Conservation (phyloP, 1,140 invertebrate species). For the Pseudomyrmex pallidus region DNA sequence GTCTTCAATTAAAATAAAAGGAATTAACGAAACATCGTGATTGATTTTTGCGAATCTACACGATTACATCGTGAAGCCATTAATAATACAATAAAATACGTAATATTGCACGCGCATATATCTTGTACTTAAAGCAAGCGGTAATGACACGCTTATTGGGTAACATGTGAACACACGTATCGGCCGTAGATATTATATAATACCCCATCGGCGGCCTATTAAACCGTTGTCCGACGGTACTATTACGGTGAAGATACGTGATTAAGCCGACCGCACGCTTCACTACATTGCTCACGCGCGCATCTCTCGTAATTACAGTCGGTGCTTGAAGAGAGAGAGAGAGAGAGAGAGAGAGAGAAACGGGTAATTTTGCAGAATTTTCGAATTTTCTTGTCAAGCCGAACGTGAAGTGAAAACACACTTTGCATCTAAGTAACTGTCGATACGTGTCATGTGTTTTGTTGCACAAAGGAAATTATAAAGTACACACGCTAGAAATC, state of each 20-base stretch:
- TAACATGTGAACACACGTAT: constrained; percentile 54
- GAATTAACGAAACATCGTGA: constrained; percentile 18
- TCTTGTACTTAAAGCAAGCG: constrained; percentile 31
- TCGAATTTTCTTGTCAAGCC: constrained; percentile 44
- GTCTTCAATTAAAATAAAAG: constrained; percentile 15
- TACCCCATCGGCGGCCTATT: constrained; percentile 46
- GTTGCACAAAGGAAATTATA: not conserved
- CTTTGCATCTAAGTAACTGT: not conserved
- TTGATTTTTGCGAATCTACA: constrained; percentile 32
- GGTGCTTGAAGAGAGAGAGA: too few species aligned
- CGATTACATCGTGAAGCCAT: not conserved
- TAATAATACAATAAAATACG: constrained; percentile 32
- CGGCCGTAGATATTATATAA: constrained; percentile 56
- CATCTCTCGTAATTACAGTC: constrained; percentile 19
- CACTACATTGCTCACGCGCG: constrained; percentile 18
- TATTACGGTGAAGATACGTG: constrained; percentile 51
- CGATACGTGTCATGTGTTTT: not conserved
- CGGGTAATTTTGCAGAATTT: constrained; percentile 16
- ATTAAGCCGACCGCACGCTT: constrained; percentile 29
- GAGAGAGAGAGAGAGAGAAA: too few species aligned
- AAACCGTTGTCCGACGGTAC: constrained; percentile 41
- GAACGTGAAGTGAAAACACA: constrained; percentile 14
- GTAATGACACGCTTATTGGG: constrained; percentile 58
- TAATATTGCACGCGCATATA: constrained; percentile 1
- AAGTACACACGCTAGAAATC: too few species aligned